phyloP scores from a whole-genome alignment of 2,113 vertebrate species.

The Spea multiplicata region DNA sequence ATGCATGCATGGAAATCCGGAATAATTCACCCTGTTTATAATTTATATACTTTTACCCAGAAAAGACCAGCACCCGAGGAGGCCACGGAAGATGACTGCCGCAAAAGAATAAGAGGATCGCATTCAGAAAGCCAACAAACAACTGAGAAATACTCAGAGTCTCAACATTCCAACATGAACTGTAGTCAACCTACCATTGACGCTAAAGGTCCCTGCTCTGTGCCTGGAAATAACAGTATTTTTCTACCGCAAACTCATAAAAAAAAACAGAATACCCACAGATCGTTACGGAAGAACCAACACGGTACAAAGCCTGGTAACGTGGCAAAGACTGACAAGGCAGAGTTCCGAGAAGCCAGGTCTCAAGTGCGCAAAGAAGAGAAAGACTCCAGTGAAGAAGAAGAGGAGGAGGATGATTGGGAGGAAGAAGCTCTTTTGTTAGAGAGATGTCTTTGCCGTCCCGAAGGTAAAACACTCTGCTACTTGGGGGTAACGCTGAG shows the following conservation, averaged over 20 bases:
- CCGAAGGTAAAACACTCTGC: slow-evolving; percentile 60
- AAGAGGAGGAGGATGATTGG: slow-evolving; percentile 59
- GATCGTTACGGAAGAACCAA: slow-evolving; percentile 1
- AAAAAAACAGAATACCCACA: slow-evolving; percentile 51
- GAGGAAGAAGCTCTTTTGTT: slow-evolving; percentile 62
- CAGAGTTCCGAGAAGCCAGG: not conserved
- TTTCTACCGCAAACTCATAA: slow-evolving; percentile 60
- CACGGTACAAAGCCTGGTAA: slow-evolving; percentile 7
- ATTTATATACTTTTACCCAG: slow-evolving; percentile 47
- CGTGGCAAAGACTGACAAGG: slow-evolving; percentile 9
- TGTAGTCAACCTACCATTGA: slow-evolving; percentile 26
- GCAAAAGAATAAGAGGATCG: slow-evolving; percentile 68
- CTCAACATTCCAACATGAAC: slow-evolving; percentile 50
- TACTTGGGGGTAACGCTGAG: too few species aligned
- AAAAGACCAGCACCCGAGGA: slow-evolving; percentile 69
- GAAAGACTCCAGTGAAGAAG: slow-evolving; percentile 61
- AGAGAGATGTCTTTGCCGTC: slow-evolving; percentile 64
- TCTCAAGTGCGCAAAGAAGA: slow-evolving; percentile 70
- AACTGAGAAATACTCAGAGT: slow-evolving; percentile 54
- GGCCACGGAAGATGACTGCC: slow-evolving; percentile 59
- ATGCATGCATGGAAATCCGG: too few species aligned
- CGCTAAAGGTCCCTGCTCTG: slow-evolving; percentile 55
- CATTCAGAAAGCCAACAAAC: slow-evolving; percentile 58
- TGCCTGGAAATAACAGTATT: slow-evolving; percentile 58
- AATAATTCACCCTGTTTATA: too few species aligned